Conservation (phyloP, 53 echinoderm and acorn worm species). For the Arbacia lixula region DNA sequence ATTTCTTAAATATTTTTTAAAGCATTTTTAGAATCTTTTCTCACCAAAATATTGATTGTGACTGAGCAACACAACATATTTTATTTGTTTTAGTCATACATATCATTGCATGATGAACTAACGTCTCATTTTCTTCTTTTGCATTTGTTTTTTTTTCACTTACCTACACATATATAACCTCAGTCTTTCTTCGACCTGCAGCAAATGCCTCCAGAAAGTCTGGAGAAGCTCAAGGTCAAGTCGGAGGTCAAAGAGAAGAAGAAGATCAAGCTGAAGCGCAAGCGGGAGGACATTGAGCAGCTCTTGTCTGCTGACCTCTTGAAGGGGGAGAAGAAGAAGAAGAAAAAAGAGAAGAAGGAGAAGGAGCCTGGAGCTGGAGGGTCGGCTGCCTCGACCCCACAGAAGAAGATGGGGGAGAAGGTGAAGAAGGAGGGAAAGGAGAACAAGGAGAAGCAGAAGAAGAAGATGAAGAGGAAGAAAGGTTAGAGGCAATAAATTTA, state of each 20-base stretch:
- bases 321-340: slow-evolving; percentile 94
- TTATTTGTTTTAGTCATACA: no score
- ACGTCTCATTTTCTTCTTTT: no score
- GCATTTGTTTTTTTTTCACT: no score
- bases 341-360: slow-evolving; percentile 77
- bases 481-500: slow-evolving; percentile 61
- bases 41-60: no score
- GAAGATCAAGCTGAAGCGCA: slow-evolving; percentile 79
- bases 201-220: slow-evolving; percentile 87
- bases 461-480: slow-evolving; percentile 81
- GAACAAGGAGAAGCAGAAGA: slow-evolving; percentile 88
- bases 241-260: slow-evolving; percentile 83
- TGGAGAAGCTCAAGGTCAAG: slow-evolving; percentile 83
- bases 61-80: no score
- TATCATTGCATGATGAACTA: no score
- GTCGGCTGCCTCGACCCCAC: slow-evolving; percentile 7
- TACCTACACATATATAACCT: neutral
- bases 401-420: slow-evolving; percentile 57
- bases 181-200: slow-evolving; percentile 21
- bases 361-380: neutral
- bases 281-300: slow-evolving; percentile 47
- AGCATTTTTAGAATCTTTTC: no score
- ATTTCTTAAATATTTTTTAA: no score
- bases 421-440: slow-evolving; percentile 88
- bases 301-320: slow-evolving; percentile 51